These are phyloP conservation scores for Dipodomys merriami DNA, from an alignment of 2,113 vertebrate genomes.

Conservation along the genomic window DNA sequence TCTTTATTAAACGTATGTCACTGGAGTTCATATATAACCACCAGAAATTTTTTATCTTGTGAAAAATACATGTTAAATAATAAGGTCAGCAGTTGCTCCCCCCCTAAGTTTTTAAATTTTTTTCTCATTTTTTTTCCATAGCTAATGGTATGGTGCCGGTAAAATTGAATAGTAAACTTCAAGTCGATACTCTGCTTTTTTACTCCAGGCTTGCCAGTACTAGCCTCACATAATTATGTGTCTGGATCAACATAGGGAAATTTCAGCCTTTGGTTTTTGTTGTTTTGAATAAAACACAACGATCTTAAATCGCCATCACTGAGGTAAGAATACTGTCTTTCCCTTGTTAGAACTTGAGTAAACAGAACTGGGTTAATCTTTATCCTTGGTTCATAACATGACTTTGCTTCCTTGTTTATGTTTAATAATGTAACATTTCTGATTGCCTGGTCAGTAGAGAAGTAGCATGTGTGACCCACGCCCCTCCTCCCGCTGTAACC, in stretches of 20 bases:
- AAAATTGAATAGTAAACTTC: background rate
- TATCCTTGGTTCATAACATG: background rate
- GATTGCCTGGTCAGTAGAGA: background rate
- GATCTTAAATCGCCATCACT: background rate
- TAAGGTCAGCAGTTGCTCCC: background rate
- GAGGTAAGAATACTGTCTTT: background rate
- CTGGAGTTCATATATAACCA: background rate
- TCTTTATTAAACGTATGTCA: too few relatives aligned
- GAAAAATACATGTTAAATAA: background rate
- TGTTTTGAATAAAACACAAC: slow-evolving; percentile 3
- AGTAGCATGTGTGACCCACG: background rate
- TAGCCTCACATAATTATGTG: background rate
- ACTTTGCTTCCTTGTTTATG: background rate
- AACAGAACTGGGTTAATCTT: background rate
- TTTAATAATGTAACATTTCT: background rate
- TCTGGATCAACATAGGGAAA: background rate
- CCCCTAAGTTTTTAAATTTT: background rate
- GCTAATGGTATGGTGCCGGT: background rate
- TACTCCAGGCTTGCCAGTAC: background rate
- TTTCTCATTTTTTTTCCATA: background rate
- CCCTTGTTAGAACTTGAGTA: background rate
- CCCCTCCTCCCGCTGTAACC: background rate
- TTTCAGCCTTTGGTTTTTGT: background rate
- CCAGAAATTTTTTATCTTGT: background rate
- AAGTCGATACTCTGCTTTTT: background rate